Conservation (phyloP, 2,888 invertebrate species). For the Theretra japonica region DNA sequence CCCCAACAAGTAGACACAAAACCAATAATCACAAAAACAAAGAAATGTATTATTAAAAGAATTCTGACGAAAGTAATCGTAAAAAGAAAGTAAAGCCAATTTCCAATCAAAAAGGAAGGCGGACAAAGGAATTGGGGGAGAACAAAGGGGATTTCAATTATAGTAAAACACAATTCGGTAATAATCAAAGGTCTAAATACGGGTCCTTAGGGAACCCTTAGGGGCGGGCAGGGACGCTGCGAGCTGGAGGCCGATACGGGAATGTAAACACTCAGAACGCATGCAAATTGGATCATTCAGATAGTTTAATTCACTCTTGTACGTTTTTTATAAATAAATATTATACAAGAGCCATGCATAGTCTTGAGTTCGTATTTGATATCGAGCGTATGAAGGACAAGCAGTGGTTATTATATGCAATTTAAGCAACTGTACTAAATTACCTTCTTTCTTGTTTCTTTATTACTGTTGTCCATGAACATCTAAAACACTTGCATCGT, state of each 20-base stretch:
- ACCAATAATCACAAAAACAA: slow-evolving; percentile 24
- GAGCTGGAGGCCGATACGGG: background rate
- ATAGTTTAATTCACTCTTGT: background rate
- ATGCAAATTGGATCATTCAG: background rate
- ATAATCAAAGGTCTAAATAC: slow-evolving; percentile 33
- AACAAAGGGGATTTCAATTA: slow-evolving; percentile 50
- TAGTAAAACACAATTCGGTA: slow-evolving; percentile 30
- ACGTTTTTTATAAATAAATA: too few species aligned
- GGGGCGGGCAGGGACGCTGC: slow-evolving; percentile 13
- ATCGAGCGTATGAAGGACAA: too few species aligned
- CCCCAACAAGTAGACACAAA: background rate
- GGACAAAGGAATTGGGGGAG: slow-evolving; percentile 40
- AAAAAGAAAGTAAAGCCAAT: slow-evolving; percentile 37
- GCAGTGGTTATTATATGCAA: too few species aligned
- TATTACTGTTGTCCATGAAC: too few species aligned
- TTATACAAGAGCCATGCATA: too few species aligned
- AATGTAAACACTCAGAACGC: slow-evolving; percentile 12
- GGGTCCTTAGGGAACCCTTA: slow-evolving; percentile 19
- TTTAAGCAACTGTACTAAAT: too few species aligned
- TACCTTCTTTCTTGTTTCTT: too few species aligned
- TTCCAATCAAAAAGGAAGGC: slow-evolving; percentile 44
- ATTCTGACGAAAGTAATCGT: slow-evolving; percentile 14
- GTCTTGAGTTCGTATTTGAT: too few species aligned
- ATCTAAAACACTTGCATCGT: too few species aligned
- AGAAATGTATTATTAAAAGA: slow-evolving; percentile 25